Percentiles rank a stretch among this genome's conserved stretches.
phyloP scores from a whole-genome alignment of 2,113 vertebrate species.

The Pelvicachromis taeniatus region DNA sequence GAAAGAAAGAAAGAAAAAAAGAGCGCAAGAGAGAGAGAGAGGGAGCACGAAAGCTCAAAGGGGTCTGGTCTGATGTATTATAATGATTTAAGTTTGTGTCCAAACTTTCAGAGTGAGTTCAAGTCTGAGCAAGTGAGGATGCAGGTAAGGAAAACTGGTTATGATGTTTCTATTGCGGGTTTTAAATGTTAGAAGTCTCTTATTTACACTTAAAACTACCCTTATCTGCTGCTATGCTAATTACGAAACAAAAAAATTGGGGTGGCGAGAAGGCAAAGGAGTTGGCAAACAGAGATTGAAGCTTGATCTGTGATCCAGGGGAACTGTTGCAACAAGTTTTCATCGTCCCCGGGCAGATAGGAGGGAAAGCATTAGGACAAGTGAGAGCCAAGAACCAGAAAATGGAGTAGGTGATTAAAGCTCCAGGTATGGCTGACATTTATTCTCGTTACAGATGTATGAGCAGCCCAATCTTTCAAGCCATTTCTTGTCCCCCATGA shows the following conservation, averaged over 20 bases:
- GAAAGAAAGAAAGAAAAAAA: not conserved
- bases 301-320: not conserved
- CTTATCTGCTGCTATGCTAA: not conserved
- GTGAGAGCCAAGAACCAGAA: slow-evolving; percentile 6
- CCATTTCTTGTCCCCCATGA: not conserved
- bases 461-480: not conserved
- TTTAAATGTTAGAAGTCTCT: not conserved
- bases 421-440: slow-evolving; percentile 26
- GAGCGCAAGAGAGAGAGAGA: not conserved
- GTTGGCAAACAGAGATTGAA: not conserved
- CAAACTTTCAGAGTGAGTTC: slow-evolving; percentile 43
- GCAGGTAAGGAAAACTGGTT: not conserved
- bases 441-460: slow-evolving; percentile 28
- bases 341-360: not conserved
- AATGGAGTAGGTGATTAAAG: slow-evolving; percentile 12
- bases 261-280: not conserved
- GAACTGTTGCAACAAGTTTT: slow-evolving; percentile 27
- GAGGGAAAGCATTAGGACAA: not conserved
- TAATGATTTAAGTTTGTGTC: slow-evolving; percentile 13
- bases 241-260: not conserved
- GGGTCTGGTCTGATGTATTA: not conserved
- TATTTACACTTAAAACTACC: not conserved
- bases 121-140: not conserved
- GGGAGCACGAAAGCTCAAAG: not conserved
- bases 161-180: not conserved